Percentiles rank a stretch among this genome's conserved stretches.
phyloP scores from a whole-genome alignment of 2,113 vertebrate genomes.

The Hydrolagus affinis region DNA sequence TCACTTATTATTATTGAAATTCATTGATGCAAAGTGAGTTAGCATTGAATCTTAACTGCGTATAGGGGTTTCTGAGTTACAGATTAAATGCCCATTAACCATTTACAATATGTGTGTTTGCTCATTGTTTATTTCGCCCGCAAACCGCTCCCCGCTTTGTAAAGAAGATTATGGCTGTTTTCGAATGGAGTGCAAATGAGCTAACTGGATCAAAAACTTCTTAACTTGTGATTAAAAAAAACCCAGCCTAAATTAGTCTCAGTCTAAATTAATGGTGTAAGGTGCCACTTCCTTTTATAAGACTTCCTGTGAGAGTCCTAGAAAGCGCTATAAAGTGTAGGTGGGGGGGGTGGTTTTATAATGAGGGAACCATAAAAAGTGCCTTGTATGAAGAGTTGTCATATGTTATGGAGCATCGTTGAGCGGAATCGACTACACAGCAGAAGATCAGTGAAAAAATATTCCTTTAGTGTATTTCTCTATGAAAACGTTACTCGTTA shows the following conservation, averaged over 20 bases:
- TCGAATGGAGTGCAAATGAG: background rate
- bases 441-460: background rate
- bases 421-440: background rate
- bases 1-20: conserved; percentile 17
- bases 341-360: conserved; percentile 11
- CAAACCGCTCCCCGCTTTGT: background rate
- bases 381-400: background rate
- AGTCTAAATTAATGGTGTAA: background rate
- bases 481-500: background rate
- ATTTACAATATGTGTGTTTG: background rate
- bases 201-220: background rate
- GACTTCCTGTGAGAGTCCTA: background rate
- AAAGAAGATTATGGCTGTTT: background rate
- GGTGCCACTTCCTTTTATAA: background rate
- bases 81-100: background rate
- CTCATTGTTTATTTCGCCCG: background rate
- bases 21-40: background rate
- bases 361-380: conserved; percentile 19
- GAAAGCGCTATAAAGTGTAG: conserved; percentile 17
- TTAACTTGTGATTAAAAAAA: background rate
- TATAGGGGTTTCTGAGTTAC: background rate
- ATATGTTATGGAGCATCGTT: background rate
- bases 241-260: background rate
- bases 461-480: background rate
- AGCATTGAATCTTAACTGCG: background rate